Evolutionary conservation across 2,797 vertebrate species (phyloP), one percentile per base, ranked within the genome.

Genomic region (Nannoperca obscura): DNA sequence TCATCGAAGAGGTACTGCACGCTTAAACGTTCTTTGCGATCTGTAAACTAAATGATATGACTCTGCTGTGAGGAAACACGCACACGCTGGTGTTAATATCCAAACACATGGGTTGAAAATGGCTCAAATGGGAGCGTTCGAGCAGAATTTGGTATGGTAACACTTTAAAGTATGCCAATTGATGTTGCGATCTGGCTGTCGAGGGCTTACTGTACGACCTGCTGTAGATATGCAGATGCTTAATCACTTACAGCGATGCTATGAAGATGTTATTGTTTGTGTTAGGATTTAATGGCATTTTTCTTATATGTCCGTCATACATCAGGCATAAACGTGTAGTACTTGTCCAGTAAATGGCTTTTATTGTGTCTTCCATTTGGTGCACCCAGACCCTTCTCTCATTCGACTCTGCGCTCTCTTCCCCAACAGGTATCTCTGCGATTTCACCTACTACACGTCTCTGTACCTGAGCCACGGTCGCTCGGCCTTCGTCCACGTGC

Each of bases 371-470:
- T 30, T 44, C 2, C 4, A 17, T 40, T 63, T 49, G 22, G 9
- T 44, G 27, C 3, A 20, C 13, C 14, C 50, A 17, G 15, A 15
- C 32, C 11, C 32, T 42, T 66, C 13, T 38, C 36, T 53, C 2
- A 34, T 38, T 34, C n/a, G 42, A 30, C 60, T 9, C 14, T 0
- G 3, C 24, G 12, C 5, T 69, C 5, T 60, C 34, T 24, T 69
- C 38, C 10, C n/a, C 20, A 4, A 11, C 78, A 99, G 97, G 77
- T 99, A 98, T 87, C 96, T 99, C 2, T 99, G 97, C 59, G 97
- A 99, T 86, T 99, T 97, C 92, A 96, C 97, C 40, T 99, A 99
- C 92, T 99, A 98, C 91, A 97, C 96, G 0, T 99, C 97, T 6
- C 83, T 99, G 57, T 96, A 97, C 93, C 94, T 96, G 95, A 97